phyloP scores from a whole-genome alignment of 2,113 vertebrate genomes.

The Etheostoma cragini region DNA sequence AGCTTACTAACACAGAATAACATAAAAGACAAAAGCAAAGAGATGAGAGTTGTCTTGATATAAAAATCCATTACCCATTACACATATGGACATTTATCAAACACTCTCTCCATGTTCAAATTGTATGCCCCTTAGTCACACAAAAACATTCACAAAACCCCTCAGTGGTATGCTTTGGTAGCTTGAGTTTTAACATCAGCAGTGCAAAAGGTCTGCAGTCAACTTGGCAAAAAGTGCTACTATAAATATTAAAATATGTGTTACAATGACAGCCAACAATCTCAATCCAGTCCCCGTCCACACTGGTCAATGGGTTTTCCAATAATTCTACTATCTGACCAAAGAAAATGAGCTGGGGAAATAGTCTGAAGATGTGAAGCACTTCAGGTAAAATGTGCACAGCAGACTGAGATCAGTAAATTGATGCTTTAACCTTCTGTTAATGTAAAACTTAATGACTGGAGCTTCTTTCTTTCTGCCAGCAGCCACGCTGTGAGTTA shows the following conservation, averaged over 20 bases:
- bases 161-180: background rate
- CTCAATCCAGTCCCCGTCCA: constrained; percentile 28
- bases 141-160: background rate
- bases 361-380: constrained; percentile 34
- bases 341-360: constrained; percentile 34
- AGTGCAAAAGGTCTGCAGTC: background rate
- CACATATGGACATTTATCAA: constrained; percentile 26
- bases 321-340: constrained; percentile 44
- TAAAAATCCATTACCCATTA: background rate
- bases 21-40: background rate
- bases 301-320: constrained; percentile 33
- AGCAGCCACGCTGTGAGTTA: constrained; percentile 47
- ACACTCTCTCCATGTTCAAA: constrained; percentile 17
- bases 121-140: background rate
- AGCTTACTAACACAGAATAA: background rate
- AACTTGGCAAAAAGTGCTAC: constrained; percentile 5
- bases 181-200: background rate
- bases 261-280: constrained; percentile 5
- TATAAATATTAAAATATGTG: constrained; percentile 35
- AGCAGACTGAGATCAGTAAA: constrained; percentile 47
- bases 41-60: background rate
- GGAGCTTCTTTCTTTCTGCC: constrained; percentile 29
- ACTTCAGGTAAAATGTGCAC: constrained; percentile 64
- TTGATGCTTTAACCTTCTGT: constrained; percentile 63
- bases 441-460: constrained; percentile 55